Base-by-base conservation (phyloP, 2,113 vertebrate genomes). In the Brachypodius melanocephalos region DNA sequence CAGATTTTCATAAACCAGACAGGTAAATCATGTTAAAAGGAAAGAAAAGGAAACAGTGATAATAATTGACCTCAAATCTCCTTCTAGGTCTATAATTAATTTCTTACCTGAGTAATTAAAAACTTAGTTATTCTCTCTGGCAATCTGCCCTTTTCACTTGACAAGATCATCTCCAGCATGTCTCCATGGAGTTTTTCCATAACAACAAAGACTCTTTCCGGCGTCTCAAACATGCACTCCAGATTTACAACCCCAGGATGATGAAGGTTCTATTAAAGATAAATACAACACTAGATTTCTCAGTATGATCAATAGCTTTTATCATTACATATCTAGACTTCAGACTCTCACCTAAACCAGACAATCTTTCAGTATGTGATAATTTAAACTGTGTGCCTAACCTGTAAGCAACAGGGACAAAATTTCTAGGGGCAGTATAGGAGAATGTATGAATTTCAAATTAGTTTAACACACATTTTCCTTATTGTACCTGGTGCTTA, bases 171-270 rank as follows among this genome's bases (percentile, higher is more conserved):
- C 98, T 99, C 99, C 97, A 99, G 96, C 99, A 99, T 99, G 98
- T 99, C 99, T 95, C 99, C 99, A 95, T 99, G 99, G 96, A 99
- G 99, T 97, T 99, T 99, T 98, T 99, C 99, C 99, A 99, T 99
- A 97, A 99, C 99, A 88, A 99, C 99, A 90, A 99, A 99, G 88
- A 99, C 99, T 91, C 99, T 98, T 98, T 99, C 99, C 2, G 98
- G 98, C 0, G 99, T 99, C 98, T 99, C 99, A 79, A 99, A 99
- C 99, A 99, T 99, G 96, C 99, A 99, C 96, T 99, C 99, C 96
- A 99, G 98, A 98, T 99, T 99, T 75, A 99, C 99, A 73, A 99
- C 99, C 7, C 99, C 99, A 17, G 98, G 98, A 96, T 99, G 99
- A 97, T 99, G 99, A 95, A 99, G 98, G 91, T 99, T 99, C 99